These are phyloP conservation scores for Leptinotarsa juncta DNA, from an alignment of 2,888 invertebrate genomes.

Conservation along the genomic window DNA sequence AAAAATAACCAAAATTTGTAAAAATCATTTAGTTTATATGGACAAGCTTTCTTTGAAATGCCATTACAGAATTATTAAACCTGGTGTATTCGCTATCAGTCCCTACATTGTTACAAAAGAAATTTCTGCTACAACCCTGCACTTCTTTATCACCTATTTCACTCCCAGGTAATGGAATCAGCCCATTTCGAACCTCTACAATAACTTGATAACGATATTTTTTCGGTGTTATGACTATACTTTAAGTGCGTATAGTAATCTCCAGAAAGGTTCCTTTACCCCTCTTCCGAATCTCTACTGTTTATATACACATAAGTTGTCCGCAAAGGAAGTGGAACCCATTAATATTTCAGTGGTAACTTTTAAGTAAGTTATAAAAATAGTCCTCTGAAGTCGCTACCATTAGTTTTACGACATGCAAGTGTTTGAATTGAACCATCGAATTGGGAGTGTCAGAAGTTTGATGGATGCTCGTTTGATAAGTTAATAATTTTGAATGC, in stretches of 20 bases:
- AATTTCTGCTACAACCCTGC: constrained; percentile 17
- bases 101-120: neutral
- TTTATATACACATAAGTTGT: constrained; percentile 20
- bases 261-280: constrained; percentile 4
- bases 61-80: neutral
- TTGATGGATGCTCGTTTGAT: constrained; percentile 23
- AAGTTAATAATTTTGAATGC: constrained; percentile 15
- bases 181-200: constrained; percentile 21
- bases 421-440: constrained; percentile 18
- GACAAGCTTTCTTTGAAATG: too few relatives aligned
- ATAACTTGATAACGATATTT: constrained; percentile 16
- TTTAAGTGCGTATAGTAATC: constrained; percentile 8
- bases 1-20: too few relatives aligned
- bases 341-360: constrained; percentile 23
- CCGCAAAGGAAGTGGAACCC: neutral
- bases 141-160: constrained; percentile 22
- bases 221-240: constrained; percentile 23
- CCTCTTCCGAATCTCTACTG: constrained; percentile 1
- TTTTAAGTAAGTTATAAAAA: constrained; percentile 27
- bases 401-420: constrained; percentile 25
- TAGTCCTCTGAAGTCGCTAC: constrained; percentile 24
- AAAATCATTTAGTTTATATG: too few relatives aligned
- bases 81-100: neutral
- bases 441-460: constrained; percentile 15
- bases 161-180: constrained; percentile 24